Percentiles rank a stretch among this genome's conserved stretches.
These are phyloP conservation scores for Apotomis turbidana DNA, from an alignment of 2,888 invertebrate species.

Conservation along the genomic window DNA sequence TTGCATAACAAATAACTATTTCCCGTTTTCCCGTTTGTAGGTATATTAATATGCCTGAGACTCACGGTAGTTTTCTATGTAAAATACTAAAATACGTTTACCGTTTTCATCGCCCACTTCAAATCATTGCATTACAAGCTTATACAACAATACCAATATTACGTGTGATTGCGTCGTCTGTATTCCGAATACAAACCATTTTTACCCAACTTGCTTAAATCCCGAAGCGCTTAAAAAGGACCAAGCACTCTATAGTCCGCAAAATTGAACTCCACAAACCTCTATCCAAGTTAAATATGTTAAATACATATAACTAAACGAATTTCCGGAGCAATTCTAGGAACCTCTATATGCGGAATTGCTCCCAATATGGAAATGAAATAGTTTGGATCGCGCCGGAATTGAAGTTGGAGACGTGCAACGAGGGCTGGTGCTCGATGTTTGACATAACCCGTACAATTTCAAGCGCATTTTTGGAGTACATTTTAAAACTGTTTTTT, in stretches of 20 bases:
- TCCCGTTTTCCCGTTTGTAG: no score
- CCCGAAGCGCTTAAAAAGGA: neutral
- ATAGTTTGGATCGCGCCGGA: neutral
- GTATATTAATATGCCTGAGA: no score
- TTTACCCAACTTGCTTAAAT: no score
- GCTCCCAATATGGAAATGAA: slow-evolving; percentile 13
- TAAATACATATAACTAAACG: slow-evolving; percentile 21
- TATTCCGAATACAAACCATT: no score
- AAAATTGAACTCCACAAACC: slow-evolving; percentile 2
- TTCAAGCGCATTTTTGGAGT: neutral
- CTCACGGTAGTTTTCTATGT: no score
- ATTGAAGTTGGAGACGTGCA: neutral
- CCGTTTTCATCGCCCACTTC: no score
- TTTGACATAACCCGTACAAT: neutral
- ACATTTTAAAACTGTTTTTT: no score
- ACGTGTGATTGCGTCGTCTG: no score
- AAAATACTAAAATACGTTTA: no score
- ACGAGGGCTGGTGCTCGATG: neutral
- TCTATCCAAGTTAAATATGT: slow-evolving; percentile 3
- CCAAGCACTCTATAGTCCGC: neutral
- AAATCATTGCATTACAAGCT: no score
- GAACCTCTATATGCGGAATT: neutral
- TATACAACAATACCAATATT: no score
- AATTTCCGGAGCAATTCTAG: slow-evolving; percentile 4
- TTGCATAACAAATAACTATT: no score